Conservation (phyloP, 2,113 vertebrate genomes). For the Corythaeola cristata region DNA sequence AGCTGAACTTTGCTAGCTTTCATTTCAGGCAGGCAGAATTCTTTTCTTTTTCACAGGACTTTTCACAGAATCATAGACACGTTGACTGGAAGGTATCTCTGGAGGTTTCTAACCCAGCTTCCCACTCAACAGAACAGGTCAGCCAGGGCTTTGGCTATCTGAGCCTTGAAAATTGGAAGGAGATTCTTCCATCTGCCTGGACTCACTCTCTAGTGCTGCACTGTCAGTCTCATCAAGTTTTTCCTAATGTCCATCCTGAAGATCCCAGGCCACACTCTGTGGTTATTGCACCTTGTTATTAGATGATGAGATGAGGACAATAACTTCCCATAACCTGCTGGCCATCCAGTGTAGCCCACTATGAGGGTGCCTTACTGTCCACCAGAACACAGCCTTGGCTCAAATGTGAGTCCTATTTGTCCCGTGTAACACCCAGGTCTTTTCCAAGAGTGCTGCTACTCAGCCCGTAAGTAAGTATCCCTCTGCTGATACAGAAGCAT, state of each 20-base stretch:
- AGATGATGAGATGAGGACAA: not conserved
- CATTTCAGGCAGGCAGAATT: conserved; percentile 16
- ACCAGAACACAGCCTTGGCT: not conserved
- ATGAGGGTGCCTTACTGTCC: not conserved
- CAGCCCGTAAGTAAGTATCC: not conserved
- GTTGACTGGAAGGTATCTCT: not conserved
- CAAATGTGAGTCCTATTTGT: not conserved
- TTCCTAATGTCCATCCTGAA: not conserved
- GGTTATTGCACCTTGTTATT: not conserved
- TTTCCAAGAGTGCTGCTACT: not conserved
- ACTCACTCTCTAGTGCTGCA: not conserved
- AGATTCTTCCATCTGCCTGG: not conserved
- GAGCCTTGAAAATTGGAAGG: not conserved
- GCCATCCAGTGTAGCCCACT: not conserved
- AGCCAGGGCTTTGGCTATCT: not conserved
- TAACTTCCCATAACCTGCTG: not conserved
- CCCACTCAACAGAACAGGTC: not conserved
- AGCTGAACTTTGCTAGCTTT: conserved; percentile 15
- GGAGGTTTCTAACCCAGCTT: not conserved
- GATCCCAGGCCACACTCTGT: not conserved
- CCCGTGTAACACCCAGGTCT: not conserved
- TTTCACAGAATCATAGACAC: not conserved
- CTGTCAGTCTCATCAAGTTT: not conserved
- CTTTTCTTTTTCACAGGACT: not conserved
- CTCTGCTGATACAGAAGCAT: not conserved